A percentile compares a stretch with the other conserved stretches of the same genome.
Evolutionary conservation across 2,113 vertebrate species (phyloP).

Genomic region (Synodontis membranacea): DNA sequence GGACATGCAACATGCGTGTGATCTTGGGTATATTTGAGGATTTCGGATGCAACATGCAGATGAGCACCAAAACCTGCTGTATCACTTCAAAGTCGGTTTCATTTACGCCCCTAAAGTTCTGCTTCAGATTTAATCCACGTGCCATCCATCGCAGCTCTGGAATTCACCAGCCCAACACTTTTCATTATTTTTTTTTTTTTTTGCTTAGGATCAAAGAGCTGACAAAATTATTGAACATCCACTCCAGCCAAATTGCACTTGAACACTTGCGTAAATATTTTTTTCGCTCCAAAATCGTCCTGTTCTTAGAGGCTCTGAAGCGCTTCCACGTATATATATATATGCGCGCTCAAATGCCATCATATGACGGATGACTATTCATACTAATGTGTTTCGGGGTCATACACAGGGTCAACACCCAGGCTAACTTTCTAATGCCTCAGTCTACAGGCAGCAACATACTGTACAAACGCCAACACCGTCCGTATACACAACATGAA

Average conservation of each 20-base stretch:
- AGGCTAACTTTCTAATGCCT: background rate
- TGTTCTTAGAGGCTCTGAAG: constrained; percentile 27
- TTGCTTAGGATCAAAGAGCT: constrained; percentile 32
- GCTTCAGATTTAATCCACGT: background rate
- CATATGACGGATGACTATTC: background rate
- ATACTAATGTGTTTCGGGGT: background rate
- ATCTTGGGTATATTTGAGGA: background rate
- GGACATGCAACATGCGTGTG: constrained; percentile 19
- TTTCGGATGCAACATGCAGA: constrained; percentile 19
- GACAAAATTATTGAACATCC: constrained; percentile 26
- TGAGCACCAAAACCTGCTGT: constrained; percentile 1
- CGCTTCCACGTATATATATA: background rate
- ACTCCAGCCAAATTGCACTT: constrained; percentile 7
- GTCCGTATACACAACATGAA: background rate
- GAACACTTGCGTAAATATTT: constrained; percentile 39
- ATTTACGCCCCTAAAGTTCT: background rate
- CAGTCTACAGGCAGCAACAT: background rate
- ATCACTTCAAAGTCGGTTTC: constrained; percentile 36
- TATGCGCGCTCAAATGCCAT: background rate
- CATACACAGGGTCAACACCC: background rate
- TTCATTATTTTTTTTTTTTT: no score
- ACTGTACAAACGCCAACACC: background rate
- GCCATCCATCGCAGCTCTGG: constrained; percentile 18
- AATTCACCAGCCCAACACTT: constrained; percentile 4
- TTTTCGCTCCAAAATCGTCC: constrained; percentile 29